phyloP scores from a whole-genome alignment of 2,888 invertebrate genomes.

The Elaeidobius kamerunicus region DNA sequence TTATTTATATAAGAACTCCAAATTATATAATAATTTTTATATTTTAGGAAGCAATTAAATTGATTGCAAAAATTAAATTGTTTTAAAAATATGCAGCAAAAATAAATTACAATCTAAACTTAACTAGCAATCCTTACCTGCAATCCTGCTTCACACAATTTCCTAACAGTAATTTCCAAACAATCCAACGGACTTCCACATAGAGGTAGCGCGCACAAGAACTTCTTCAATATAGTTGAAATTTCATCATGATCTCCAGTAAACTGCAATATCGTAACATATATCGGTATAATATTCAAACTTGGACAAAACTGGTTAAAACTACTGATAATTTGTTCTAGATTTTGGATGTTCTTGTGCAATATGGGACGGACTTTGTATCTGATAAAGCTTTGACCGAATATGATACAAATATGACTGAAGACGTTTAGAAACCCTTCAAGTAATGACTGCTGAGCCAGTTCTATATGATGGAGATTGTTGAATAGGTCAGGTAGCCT shows the following conservation, averaged over 20 bases:
- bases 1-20: no score
- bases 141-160: slow-evolving; percentile 46
- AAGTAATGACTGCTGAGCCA: slow-evolving; percentile 53
- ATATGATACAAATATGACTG: slow-evolving; percentile 60
- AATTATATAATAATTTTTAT: no score
- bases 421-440: slow-evolving; percentile 56
- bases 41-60: no score
- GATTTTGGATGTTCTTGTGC: slow-evolving; percentile 54
- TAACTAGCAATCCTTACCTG: slow-evolving; percentile 51
- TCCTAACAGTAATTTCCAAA: slow-evolving; percentile 46
- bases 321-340: slow-evolving; percentile 62
- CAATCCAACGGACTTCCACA: slow-evolving; percentile 53
- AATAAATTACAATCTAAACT: no score
- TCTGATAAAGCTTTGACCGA: slow-evolving; percentile 62
- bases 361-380: slow-evolving; percentile 59
- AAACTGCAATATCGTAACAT: slow-evolving; percentile 57
- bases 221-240: slow-evolving; percentile 58
- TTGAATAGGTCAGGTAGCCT: slow-evolving; percentile 60
- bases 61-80: no score
- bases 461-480: slow-evolving; percentile 55
- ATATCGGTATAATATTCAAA: slow-evolving; percentile 59
- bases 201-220: slow-evolving; percentile 53
- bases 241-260: slow-evolving; percentile 53
- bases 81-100: no score
- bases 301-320: slow-evolving; percentile 55